phyloP scores from a whole-genome alignment of 1,140 invertebrate species.

The Agrypnia vestita region DNA sequence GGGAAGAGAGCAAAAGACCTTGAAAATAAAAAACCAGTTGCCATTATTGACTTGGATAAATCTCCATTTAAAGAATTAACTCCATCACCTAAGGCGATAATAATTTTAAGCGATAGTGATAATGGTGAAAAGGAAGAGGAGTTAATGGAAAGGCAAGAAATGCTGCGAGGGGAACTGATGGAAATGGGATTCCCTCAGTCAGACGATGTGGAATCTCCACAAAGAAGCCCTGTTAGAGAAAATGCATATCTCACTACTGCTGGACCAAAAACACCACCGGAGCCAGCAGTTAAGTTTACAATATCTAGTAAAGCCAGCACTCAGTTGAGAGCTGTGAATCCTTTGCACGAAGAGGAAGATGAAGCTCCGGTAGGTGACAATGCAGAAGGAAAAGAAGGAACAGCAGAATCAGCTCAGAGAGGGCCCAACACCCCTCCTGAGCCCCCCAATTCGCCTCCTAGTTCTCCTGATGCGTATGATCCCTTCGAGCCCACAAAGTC shows the following conservation, averaged over 20 bases:
- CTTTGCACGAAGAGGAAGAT: constrained; percentile 64
- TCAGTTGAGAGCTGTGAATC: constrained; percentile 60
- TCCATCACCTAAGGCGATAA: constrained; percentile 85
- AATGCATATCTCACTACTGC: constrained; percentile 67
- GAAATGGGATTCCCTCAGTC: constrained; percentile 64
- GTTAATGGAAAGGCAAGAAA: constrained; percentile 63
- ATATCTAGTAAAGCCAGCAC: constrained; percentile 59
- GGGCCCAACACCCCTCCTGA: constrained; percentile 80
- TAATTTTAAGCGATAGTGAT: constrained; percentile 87
- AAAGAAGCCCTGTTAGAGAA: constrained; percentile 66
- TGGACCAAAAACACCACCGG: constrained; percentile 68
- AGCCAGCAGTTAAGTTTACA: constrained; percentile 62
- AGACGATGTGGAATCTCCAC: constrained; percentile 55
- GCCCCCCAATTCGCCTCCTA: constrained; percentile 76
- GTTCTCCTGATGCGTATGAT: constrained; percentile 86
- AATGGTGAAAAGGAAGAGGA: constrained; percentile 72
- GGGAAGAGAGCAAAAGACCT: constrained; percentile 72
- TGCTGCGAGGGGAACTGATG: constrained; percentile 58
- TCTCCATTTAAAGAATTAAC: constrained; percentile 88
- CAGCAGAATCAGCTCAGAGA: constrained; percentile 62
- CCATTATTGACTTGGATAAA: constrained; percentile 88
- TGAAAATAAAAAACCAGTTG: constrained; percentile 81
- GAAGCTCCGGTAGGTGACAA: constrained; percentile 67
- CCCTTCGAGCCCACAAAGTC: constrained; percentile 91
- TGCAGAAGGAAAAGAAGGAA: constrained; percentile 47